Base-by-base conservation (phyloP, 2,888 invertebrate genomes). In the Xanthia togata region DNA sequence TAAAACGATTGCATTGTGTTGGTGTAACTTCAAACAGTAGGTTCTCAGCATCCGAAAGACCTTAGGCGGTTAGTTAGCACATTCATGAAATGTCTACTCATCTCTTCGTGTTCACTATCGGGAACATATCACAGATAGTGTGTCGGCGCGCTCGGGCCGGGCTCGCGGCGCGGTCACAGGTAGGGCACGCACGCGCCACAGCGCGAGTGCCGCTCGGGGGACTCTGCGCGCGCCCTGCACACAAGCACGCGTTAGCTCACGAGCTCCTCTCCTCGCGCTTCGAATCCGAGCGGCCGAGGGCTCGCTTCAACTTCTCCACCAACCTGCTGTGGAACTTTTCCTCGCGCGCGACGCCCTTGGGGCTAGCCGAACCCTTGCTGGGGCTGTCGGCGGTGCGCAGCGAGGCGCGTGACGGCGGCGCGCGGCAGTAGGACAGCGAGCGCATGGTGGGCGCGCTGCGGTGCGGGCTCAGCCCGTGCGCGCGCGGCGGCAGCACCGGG, bases 311-410 rank as follows among this genome's bases (percentile, higher is more conserved):
- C 95, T 98, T 98, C 95, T 98, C 98, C 93, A 98, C 97, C 93
- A 98, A 97, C 92, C 98, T 97, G 95, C 97, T 98, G 97, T 98
- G 98, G 94, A 98, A 98, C 96, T 98, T 98, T 94, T 98, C 98
- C 88, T 92, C 86, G 79, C 90, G 90, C 79, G 97, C 97, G 86
- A 95, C 97, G 82, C 96, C 90, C 95, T 97, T 97, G 70, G 98
- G 97, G 86, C 98, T 98, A 91, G 97, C 97, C 90, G 97, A 97
- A 90, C 97, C 97, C 95, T 97, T 97, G 93, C 97, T 97, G 94
- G 97, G 97, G 89, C 97, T 97, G 90, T 98, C 98, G 86, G 97
- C 97, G 74, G 89, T 96, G 96, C 93, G 98, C 97, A 90, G 97
- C 97, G 91, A 98, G 95, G 90, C 98, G 93, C 90, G 97, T 96